A percentile compares a stretch with the other conserved stretches of the same genome.
phyloP scores from a whole-genome alignment of 2,888 invertebrate genomes.

The Leptura quadrifasciata region DNA sequence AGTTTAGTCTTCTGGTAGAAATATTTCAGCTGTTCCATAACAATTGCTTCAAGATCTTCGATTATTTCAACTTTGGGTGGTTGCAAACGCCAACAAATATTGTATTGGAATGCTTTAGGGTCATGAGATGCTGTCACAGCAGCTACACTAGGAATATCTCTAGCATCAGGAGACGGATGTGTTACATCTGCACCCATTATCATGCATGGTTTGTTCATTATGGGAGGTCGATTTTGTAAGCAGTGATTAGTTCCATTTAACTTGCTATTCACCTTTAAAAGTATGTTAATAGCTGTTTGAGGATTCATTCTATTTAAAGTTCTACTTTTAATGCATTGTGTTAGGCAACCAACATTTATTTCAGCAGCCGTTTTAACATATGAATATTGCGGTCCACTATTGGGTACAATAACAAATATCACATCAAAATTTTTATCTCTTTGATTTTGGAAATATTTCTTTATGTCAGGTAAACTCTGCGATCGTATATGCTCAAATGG shows the following conservation, averaged over 20 bases:
- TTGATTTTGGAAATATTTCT: constrained; percentile 49
- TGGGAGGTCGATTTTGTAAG: constrained; percentile 51
- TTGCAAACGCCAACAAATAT: constrained; percentile 87
- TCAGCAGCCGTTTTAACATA: constrained; percentile 83
- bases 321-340: constrained; percentile 82
- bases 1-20: constrained; percentile 75
- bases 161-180: constrained; percentile 89
- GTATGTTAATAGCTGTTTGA: constrained; percentile 82
- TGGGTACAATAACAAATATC: constrained; percentile 80
- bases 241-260: constrained; percentile 88
- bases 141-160: constrained; percentile 80
- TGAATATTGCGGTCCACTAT: constrained; percentile 66
- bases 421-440: constrained; percentile 72
- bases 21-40: constrained; percentile 77
- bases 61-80: constrained; percentile 85
- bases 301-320: constrained; percentile 76
- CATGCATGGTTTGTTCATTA: constrained; percentile 75
- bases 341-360: constrained; percentile 80
- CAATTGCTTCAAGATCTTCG: constrained; percentile 78
- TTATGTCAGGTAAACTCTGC: constrained; percentile 45
- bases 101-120: constrained; percentile 80
- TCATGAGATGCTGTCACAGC: constrained; percentile 88
- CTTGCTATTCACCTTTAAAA: constrained; percentile 87
- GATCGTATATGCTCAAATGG: constrained; percentile 44
- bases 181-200: constrained; percentile 91